Conservation (phyloP, 2,797 vertebrate species). For the Synanceia verrucosa region DNA sequence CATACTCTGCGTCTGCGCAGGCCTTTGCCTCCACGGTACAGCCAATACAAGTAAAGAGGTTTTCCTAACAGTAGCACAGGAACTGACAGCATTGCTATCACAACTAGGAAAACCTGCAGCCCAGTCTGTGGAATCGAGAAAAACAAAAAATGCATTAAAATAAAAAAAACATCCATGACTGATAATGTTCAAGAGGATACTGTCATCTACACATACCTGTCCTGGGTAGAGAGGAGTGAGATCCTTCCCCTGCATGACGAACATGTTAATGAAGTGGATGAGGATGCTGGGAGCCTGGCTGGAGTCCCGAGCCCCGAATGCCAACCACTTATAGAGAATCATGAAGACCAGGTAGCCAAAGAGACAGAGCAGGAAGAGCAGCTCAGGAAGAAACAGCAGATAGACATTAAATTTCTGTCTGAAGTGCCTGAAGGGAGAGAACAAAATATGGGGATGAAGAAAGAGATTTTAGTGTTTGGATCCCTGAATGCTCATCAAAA, state of each 20-base stretch:
- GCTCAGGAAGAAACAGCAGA: slow-evolving; percentile 92
- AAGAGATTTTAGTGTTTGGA: neutral
- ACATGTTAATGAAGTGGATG: slow-evolving; percentile 98
- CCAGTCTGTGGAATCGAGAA: slow-evolving; percentile 77
- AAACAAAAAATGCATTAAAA: slow-evolving; percentile 18
- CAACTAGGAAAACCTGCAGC: slow-evolving; percentile 88
- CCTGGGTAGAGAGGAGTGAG: slow-evolving; percentile 83
- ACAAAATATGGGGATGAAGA: slow-evolving; percentile 2
- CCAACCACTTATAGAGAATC: slow-evolving; percentile 95
- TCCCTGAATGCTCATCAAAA: neutral
- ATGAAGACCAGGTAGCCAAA: slow-evolving; percentile 96
- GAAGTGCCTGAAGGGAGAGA: slow-evolving; percentile 86
- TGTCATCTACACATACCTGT: slow-evolving; percentile 81
- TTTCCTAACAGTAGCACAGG: slow-evolving; percentile 94
- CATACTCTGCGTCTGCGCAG: slow-evolving; percentile 90
- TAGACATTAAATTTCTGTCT: slow-evolving; percentile 89
- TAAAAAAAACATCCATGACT: neutral
- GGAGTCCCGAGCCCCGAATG: slow-evolving; percentile 85
- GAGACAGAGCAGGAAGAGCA: slow-evolving; percentile 93
- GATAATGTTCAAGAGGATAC: neutral
- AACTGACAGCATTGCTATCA: slow-evolving; percentile 86
- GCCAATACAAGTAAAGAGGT: slow-evolving; percentile 93
- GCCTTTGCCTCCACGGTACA: slow-evolving; percentile 88
- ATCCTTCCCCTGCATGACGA: slow-evolving; percentile 85
- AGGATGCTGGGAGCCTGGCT: slow-evolving; percentile 92